Conservation (phyloP, 2,113 vertebrate genomes). For the Ameiurus melas region DNA sequence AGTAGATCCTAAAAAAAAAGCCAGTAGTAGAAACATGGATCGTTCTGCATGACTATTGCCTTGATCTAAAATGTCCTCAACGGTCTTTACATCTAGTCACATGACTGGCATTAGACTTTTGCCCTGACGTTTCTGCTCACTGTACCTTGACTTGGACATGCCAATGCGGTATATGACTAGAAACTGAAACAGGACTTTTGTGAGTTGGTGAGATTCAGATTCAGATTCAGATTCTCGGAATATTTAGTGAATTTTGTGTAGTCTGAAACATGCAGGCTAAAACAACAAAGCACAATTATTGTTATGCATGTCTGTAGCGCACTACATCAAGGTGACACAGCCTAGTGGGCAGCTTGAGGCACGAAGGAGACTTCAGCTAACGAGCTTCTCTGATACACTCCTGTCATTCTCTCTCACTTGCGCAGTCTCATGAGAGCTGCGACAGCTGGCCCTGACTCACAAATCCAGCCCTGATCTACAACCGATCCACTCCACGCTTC, state of each 20-base stretch:
- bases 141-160: background rate
- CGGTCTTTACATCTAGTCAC: background rate
- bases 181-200: background rate
- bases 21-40: too few relatives aligned
- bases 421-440: background rate
- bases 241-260: background rate
- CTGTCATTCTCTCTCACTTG: background rate
- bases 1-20: too few relatives aligned
- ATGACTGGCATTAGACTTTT: background rate
- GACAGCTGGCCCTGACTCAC: background rate
- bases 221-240: background rate
- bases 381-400: background rate
- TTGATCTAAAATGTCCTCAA: background rate
- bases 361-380: background rate
- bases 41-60: background rate
- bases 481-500: background rate
- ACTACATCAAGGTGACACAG: constrained; percentile 1
- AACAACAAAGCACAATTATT: background rate
- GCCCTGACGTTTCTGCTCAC: background rate
- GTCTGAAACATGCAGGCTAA: background rate
- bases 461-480: background rate
- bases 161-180: background rate
- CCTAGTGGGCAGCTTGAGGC: background rate
- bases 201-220: background rate
- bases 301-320: background rate